Evolutionary conservation across 2,797 vertebrate genomes (phyloP), one percentile per base, ranked within the genome.

Genomic region (Choloepus didactylus): DNA sequence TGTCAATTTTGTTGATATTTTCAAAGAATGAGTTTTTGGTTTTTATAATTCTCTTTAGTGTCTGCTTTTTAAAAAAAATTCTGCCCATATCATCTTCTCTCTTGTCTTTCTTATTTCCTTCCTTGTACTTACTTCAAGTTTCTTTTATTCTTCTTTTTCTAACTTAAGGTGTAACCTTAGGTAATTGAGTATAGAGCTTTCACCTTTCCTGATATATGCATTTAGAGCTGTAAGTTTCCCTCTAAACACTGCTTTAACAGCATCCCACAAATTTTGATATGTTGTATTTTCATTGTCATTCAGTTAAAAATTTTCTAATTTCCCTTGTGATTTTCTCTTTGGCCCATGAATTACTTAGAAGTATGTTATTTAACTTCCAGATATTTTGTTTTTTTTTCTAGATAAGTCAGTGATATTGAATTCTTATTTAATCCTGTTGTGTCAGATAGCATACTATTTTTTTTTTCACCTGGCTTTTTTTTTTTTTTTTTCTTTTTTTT

Each of bases 381-480:
- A 41, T 70, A 21, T 38, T 38, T 38, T 16, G 38, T 35, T 19
- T 41, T 72, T 72, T 72, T 21, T 35, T 35, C 35, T 72, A 72
- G 69, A 23, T 72, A 41, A 2, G 1, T 38, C 41, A 64, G 12
- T 10, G 62, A 64, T 35, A 19, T 69, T 69, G 31, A 35, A 69
- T 18, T 69, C 66, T 35, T 72, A 72, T 23, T 72, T 41, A 72
- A 41, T 72, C 21, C 18, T 41, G 27, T 8, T 72, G 38, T 72
- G 69, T 38, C 38, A 72, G 38, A 72, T 72, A 41, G 23, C 35
- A 72, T 38, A 41, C 10, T 38, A 3, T 41, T 9, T 72, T 10
- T 23, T 41, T 72, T 72, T 41, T 9, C 41, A 25, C 69, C 69
- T 72, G 46, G 46, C 46, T 93, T 95, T 90, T 94, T 69, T 88